A percentile compares a stretch with the other conserved stretches of the same genome.
phyloP scores from a whole-genome alignment of 2,888 invertebrate genomes.

The Adineta ricciae region DNA sequence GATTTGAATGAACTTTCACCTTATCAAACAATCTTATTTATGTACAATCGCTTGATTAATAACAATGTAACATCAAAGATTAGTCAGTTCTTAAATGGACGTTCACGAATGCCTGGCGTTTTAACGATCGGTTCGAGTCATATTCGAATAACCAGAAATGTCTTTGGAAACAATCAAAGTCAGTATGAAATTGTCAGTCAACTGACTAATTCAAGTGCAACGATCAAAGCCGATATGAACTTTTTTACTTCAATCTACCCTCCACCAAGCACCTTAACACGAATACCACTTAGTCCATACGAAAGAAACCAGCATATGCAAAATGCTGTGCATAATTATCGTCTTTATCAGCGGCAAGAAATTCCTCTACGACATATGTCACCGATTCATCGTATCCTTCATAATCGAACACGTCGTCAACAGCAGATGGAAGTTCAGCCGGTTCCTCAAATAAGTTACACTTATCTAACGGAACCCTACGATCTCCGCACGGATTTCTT shows the following conservation, averaged over 20 bases:
- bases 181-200: conserved; percentile 18
- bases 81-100: not conserved
- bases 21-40: conserved; percentile 69
- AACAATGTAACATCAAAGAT: conserved; percentile 62
- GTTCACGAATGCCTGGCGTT: not conserved
- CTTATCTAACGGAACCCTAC: not conserved
- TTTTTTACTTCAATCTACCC: conserved; percentile 1
- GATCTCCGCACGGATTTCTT: not conserved
- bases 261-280: not conserved
- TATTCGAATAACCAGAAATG: not conserved
- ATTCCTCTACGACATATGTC: not conserved
- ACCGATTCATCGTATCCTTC: not conserved
- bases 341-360: not conserved
- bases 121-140: not conserved
- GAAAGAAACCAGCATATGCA: not conserved
- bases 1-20: conserved; percentile 77
- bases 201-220: not conserved
- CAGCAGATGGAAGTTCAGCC: not conserved
- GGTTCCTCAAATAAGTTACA: not conserved
- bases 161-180: not conserved
- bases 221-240: conserved; percentile 5
- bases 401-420: not conserved
- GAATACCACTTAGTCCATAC: not conserved
- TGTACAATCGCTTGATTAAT: conserved; percentile 72
- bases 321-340: not conserved